A percentile compares a stretch with the other conserved stretches of the same genome.
Conservation (phyloP, 2,888 invertebrate species). For the Sclerodermus sp. region DNA sequence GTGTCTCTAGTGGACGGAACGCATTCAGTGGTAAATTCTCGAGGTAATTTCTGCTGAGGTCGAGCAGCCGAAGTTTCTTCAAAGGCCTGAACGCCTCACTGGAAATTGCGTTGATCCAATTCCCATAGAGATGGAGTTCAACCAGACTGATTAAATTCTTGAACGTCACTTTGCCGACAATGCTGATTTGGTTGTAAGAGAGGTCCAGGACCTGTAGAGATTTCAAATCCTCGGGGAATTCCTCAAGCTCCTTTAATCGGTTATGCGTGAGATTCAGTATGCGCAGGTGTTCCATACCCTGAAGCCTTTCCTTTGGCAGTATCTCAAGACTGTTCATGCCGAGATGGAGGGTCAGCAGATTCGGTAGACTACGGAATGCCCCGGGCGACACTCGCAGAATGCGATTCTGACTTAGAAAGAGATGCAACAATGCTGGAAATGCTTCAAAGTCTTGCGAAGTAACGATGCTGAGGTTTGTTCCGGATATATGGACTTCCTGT, state of each 20-base stretch:
- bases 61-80: constrained; percentile 74
- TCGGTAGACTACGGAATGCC: constrained; percentile 77
- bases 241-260: constrained; percentile 77
- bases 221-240: constrained; percentile 77
- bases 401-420: constrained; percentile 73
- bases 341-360: constrained; percentile 79
- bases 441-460: constrained; percentile 85
- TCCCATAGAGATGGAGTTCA: constrained; percentile 79
- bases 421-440: constrained; percentile 75
- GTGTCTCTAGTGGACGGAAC: constrained; percentile 78
- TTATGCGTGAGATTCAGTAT: constrained; percentile 85
- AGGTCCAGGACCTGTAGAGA: constrained; percentile 80
- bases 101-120: constrained; percentile 79
- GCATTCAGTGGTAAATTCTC: constrained; percentile 80
- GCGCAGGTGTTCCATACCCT: constrained; percentile 74
- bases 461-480: constrained; percentile 80
- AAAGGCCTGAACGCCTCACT: constrained; percentile 77
- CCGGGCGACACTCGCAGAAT: constrained; percentile 82
- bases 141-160: constrained; percentile 73
- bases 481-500: constrained; percentile 77
- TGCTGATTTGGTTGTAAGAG: constrained; percentile 80
- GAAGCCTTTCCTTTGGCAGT: constrained; percentile 80
- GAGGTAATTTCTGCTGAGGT: constrained; percentile 82
- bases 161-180: constrained; percentile 77
- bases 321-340: constrained; percentile 83